Evolutionary conservation across 2,888 invertebrate genomes (phyloP).

Genomic region (Dynastes tityus): DNA sequence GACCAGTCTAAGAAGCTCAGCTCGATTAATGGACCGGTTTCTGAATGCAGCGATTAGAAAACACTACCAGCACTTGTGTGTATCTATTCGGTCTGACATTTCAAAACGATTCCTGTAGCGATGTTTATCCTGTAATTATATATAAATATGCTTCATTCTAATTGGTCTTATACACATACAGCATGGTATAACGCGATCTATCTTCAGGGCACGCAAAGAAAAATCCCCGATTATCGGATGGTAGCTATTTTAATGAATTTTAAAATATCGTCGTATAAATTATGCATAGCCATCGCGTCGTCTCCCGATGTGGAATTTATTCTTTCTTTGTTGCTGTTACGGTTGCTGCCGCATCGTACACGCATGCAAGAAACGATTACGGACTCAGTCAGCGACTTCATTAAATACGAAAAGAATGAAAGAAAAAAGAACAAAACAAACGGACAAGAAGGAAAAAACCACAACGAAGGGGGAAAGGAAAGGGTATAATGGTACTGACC

Average conservation of each 20-base stretch:
- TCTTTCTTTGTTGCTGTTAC: not conserved
- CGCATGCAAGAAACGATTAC: not conserved
- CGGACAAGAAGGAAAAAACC: too few species aligned
- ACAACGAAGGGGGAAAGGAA: not conserved
- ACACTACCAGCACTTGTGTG: not conserved
- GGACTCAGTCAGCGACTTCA: slow-evolving; percentile 9
- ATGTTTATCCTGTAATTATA: slow-evolving; percentile 14
- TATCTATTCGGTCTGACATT: not conserved
- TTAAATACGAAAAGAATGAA: not conserved
- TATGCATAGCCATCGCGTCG: not conserved
- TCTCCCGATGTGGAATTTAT: slow-evolving; percentile 2
- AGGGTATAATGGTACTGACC: not conserved
- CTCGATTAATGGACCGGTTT: slow-evolving; percentile 2
- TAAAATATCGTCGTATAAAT: slow-evolving; percentile 11
- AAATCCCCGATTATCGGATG: not conserved
- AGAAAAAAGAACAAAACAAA: not conserved
- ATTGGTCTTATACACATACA: not conserved
- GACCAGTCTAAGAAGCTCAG: too few species aligned
- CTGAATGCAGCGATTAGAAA: not conserved
- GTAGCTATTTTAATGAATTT: slow-evolving; percentile 20
- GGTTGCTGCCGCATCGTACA: not conserved
- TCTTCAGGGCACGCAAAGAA: not conserved
- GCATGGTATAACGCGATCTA: not conserved
- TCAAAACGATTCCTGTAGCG: slow-evolving; percentile 1
- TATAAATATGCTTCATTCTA: slow-evolving; percentile 17